These are phyloP conservation scores for Seriola rivoliana DNA, from an alignment of 2,113 vertebrate species.

Conservation along the genomic window DNA sequence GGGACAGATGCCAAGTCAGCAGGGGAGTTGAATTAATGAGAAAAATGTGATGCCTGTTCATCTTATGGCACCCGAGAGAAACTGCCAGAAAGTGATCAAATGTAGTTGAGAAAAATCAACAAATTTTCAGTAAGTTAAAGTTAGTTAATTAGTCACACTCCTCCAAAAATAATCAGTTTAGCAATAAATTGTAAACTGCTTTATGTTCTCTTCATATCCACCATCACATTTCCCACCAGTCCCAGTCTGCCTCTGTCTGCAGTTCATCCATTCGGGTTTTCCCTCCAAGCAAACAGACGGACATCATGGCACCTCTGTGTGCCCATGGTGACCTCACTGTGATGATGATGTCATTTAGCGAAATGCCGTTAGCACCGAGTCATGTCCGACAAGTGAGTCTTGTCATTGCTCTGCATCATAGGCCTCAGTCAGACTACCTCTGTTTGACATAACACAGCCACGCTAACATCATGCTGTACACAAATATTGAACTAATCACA, in stretches of 20 bases:
- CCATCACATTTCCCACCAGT: constrained; percentile 13
- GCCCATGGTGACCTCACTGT: constrained; percentile 76
- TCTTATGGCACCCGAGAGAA: background rate
- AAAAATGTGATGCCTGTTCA: constrained; percentile 49
- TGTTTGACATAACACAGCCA: constrained; percentile 69
- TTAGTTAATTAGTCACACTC: background rate
- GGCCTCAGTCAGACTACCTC: constrained; percentile 52
- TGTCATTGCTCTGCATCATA: constrained; percentile 60
- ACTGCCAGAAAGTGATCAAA: constrained; percentile 1
- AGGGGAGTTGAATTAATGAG: background rate
- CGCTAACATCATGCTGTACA: constrained; percentile 49
- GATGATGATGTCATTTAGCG: constrained; percentile 76
- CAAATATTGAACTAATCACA: constrained; percentile 62
- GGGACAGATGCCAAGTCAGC: constrained; percentile 22
- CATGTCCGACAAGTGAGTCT: constrained; percentile 56
- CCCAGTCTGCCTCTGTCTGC: constrained; percentile 14
- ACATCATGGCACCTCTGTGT: constrained; percentile 60
- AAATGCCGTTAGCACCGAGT: constrained; percentile 56
- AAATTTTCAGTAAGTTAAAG: too few species aligned
- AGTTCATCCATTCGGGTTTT: constrained; percentile 48
- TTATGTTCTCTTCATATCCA: constrained; percentile 6
- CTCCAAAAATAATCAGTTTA: background rate
- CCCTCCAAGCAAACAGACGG: constrained; percentile 50
- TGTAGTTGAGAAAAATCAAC: background rate
- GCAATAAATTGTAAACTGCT: constrained; percentile 1